A percentile compares a stretch with the other conserved stretches of the same genome.
Evolutionary conservation across 2,888 invertebrate species (phyloP).

Genomic region (Dryobotodes eremita): DNA sequence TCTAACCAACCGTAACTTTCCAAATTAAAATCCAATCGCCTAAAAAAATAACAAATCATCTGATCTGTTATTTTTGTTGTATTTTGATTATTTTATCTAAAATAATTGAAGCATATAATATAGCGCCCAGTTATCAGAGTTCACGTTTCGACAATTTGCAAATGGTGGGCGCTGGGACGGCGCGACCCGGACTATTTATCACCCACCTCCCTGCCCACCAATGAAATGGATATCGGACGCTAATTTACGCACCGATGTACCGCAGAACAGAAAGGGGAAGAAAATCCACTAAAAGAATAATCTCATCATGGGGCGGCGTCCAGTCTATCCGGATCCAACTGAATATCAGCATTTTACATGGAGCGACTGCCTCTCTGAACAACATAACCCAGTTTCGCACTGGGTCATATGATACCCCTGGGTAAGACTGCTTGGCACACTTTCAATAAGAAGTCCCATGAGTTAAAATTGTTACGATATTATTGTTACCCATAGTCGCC

Average conservation of each 20-base stretch:
- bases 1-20: neutral
- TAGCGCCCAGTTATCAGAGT: conserved; percentile 51
- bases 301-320: neutral
- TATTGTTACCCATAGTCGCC: neutral
- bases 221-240: conserved; percentile 61
- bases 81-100: neutral
- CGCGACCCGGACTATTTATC: conserved; percentile 68
- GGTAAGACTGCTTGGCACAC: no score
- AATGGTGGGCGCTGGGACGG: conserved; percentile 66
- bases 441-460: no score
- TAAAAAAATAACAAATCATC: conserved; percentile 10
- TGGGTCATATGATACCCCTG: no score
- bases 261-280: conserved; percentile 14
- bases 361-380: no score
- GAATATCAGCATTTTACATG: no score
- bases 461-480: neutral
- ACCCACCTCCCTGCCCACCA: conserved; percentile 58
- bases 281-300: neutral
- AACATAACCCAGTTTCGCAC: no score
- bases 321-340: neutral
- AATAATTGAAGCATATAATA: conserved; percentile 54
- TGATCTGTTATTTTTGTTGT: no score
- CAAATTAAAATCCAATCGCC: conserved; percentile 11
- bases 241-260: conserved; percentile 63
- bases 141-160: conserved; percentile 71